Conservation (phyloP, 2,113 vertebrate genomes). For the Paedocypris sp. region DNA sequence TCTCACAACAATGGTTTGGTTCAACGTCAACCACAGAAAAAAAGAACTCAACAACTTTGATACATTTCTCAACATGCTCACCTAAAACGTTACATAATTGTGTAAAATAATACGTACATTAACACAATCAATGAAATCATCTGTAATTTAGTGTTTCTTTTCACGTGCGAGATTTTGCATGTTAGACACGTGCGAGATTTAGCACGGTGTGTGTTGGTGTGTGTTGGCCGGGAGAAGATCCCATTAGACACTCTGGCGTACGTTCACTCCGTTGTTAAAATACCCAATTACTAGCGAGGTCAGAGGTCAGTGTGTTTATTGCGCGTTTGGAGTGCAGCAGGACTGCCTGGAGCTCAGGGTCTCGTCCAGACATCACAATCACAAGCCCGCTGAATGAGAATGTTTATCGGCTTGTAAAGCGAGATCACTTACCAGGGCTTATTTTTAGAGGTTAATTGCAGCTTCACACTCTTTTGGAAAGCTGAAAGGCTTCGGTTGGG, state of each 20-base stretch:
- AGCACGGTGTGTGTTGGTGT: background rate
- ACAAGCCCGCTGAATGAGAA: slow-evolving; percentile 21
- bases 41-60: too few species aligned
- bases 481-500: background rate
- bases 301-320: slow-evolving; percentile 11
- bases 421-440: slow-evolving; percentile 18
- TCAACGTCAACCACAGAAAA: too few species aligned
- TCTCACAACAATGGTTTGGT: too few species aligned
- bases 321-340: background rate
- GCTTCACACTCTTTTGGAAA: background rate
- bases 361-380: background rate
- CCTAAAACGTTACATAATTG: too few species aligned
- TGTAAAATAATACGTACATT: too few species aligned
- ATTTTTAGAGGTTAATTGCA: slow-evolving; percentile 27
- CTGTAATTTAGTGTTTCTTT: too few species aligned
- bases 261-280: background rate
- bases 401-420: slow-evolving; percentile 29
- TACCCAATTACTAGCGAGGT: background rate
- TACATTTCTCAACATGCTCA: too few species aligned
- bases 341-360: background rate
- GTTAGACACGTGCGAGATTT: too few species aligned
- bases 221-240: background rate
- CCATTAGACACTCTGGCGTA: background rate
- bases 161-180: too few species aligned
- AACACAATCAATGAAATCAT: too few species aligned